Percentiles rank a stretch among this genome's conserved stretches.
phyloP scores from a whole-genome alignment of 2,797 vertebrate genomes.

The Malurus leucopterus region DNA sequence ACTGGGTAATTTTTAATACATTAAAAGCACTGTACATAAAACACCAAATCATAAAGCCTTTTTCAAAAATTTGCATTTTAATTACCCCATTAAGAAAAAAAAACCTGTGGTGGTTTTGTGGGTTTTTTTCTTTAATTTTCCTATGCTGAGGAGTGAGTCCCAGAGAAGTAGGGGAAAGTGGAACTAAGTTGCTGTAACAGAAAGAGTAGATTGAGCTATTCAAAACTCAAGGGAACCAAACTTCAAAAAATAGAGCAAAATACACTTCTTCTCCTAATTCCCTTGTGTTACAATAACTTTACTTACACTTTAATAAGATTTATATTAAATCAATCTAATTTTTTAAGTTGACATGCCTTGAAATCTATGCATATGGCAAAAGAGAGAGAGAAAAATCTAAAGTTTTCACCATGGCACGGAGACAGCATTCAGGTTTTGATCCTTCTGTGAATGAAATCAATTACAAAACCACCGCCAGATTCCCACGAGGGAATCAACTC shows the following conservation, averaged over 20 bases:
- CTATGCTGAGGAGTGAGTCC: neutral
- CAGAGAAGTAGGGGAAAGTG: neutral
- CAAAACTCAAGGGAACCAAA: neutral
- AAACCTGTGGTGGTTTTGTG: neutral
- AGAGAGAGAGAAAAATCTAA: constrained; percentile 27
- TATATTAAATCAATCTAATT: constrained; percentile 43
- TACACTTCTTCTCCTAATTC: neutral
- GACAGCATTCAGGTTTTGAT: constrained; percentile 49
- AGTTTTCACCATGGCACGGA: constrained; percentile 26
- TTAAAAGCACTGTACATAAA: neutral
- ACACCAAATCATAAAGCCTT: neutral
- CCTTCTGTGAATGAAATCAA: constrained; percentile 56
- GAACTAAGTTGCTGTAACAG: neutral
- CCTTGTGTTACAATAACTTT: constrained; percentile 11
- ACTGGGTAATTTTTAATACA: neutral
- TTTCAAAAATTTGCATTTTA: constrained; percentile 7
- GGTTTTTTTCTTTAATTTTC: neutral
- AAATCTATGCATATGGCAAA: constrained; percentile 36
- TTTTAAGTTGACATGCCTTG: constrained; percentile 31
- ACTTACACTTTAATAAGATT: constrained; percentile 40
- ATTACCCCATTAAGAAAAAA: neutral
- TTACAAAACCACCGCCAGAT: constrained; percentile 16
- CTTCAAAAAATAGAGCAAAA: neutral
- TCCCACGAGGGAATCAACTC: neutral
- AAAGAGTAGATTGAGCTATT: neutral